Evolutionary conservation across 1,140 invertebrate species (phyloP), one percentile per base, ranked within the genome.

Genomic region (Zaprionus vittiger): DNA sequence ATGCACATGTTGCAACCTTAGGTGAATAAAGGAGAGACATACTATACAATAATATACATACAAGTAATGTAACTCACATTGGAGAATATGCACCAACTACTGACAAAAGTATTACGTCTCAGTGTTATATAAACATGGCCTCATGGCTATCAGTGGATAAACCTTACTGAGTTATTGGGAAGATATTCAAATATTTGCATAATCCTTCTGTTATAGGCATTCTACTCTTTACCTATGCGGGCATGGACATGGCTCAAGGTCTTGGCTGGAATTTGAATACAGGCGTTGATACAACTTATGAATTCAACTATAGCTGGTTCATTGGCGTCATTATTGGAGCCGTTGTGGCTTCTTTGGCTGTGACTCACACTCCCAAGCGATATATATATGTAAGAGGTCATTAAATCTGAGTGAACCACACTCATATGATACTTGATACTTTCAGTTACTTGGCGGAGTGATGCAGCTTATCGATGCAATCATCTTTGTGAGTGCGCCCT

Each of bases 221-320:
- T 5, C 52, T 84, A 2, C 55, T 89, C 1, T 89, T 91, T 22
- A 52, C 77, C 2, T 87, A 84, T 20, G 89, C 79, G 11, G 89
- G 89, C 22, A 79, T 91, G 75, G 81, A 91, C 38, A 74, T 91
- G 77, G 81, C 83, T 14, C 67, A 80, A n/a, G 75, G 89, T 1
- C 61, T 91, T 11, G 77, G 80, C 22, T 81, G 84, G 81, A 83
- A 73, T 57, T 4, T 67, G 22, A 59, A 31, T 15, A 38, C 41
- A 4, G 66, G 14, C 17, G n/a, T 49, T 1, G 5, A 4, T 14
- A 71, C 11, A 3, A 74, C 75, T 1, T n/a, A 38, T n/a, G 76
- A 91, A 57, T 90, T 91, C 2, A 26, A 68, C 14, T 86, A 62
- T 28, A 86, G 85, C 59, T 91, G 90, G 90, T 91, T 91, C 17